phyloP scores from a whole-genome alignment of 2,888 invertebrate species.

The Clistopyga incitator region DNA sequence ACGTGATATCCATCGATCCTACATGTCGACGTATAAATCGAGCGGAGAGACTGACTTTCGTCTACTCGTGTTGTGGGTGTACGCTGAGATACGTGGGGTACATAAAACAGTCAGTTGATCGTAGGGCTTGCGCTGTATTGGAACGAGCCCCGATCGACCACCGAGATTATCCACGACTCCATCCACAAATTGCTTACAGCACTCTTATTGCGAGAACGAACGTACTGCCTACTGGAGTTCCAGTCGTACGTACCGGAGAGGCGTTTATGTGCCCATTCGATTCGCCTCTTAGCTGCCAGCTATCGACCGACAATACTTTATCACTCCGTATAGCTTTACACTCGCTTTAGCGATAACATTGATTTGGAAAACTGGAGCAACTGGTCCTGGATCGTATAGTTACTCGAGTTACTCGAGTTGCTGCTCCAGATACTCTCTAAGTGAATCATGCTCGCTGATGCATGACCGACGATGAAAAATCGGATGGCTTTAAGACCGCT shows the following conservation, averaged over 20 bases:
- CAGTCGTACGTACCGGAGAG: slow-evolving; percentile 8
- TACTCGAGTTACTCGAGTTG: neutral
- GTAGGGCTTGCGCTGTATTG: slow-evolving; percentile 22
- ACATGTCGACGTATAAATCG: slow-evolving; percentile 49
- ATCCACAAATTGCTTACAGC: slow-evolving; percentile 44
- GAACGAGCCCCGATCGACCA: slow-evolving; percentile 48
- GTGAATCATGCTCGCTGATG: neutral
- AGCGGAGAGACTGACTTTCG: neutral
- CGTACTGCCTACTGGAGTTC: slow-evolving; percentile 3
- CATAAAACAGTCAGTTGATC: slow-evolving; percentile 26
- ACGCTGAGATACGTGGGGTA: slow-evolving; percentile 18
- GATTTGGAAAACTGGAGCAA: slow-evolving; percentile 28
- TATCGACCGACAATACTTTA: slow-evolving; percentile 31
- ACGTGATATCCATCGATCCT: slow-evolving; percentile 77
- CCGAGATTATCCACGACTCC: slow-evolving; percentile 55
- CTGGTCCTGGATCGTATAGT: slow-evolving; percentile 19
- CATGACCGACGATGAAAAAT: neutral
- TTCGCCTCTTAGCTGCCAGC: slow-evolving; percentile 28
- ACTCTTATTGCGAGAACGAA: slow-evolving; percentile 36
- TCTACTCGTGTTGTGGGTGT: slow-evolving; percentile 26
- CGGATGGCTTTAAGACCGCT: neutral
- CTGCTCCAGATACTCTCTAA: neutral
- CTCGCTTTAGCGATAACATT: slow-evolving; percentile 31
- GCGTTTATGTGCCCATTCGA: slow-evolving; percentile 33
- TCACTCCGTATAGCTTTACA: neutral